Evolutionary conservation across 1,140 invertebrate species (phyloP), one percentile per base, ranked within the genome.

Genomic region (Hyposmocoma kahamanoa): DNA sequence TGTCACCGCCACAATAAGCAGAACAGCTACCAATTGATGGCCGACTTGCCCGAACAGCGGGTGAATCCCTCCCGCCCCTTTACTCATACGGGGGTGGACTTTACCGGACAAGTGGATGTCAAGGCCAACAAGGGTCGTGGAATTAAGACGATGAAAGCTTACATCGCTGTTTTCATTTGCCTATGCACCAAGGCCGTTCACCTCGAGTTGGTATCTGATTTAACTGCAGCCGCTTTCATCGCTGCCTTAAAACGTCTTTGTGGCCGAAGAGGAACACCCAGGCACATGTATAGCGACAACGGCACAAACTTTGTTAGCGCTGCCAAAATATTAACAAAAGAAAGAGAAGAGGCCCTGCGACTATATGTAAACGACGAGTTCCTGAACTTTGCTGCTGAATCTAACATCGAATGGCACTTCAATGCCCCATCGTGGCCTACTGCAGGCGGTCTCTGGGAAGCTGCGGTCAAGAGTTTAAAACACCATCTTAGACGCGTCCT

Each of bases 291-390:
- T 36, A 68, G 56, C 6, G 77, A 86, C 43, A 75, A 76, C 47
- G 77, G 63, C 0, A 72, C 65, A 9, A 71, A 68, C 28, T 80
- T 84, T 34, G 48, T 60, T 6, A 61, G 59, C 4, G 63, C 75
- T 5, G 24, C 22, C 1, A 24, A 17, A 18, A 15, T 11, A 15
- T 18, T 43, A 26, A 1, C 1, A 15, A 8, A 28, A 6, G 42
- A 43, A 26, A 28, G 6, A 17, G 3, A 22, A 6, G 42, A 43
- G 4, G 42, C 22, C 9, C n/a, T 43, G 10, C 22, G 28, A 43
- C 4, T 17, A 1, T 13, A 15, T 10, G 5, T 15, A 10, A 43
- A 24, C 13, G 6, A n/a, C 3, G 22, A 24, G 9, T 17, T 43
- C 1, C 22, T 26, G 1, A 17, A 1, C n/a, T 9, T 3, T 15